Base-by-base conservation (phyloP, 2,113 vertebrate genomes). In the Pogona vitticeps region DNA sequence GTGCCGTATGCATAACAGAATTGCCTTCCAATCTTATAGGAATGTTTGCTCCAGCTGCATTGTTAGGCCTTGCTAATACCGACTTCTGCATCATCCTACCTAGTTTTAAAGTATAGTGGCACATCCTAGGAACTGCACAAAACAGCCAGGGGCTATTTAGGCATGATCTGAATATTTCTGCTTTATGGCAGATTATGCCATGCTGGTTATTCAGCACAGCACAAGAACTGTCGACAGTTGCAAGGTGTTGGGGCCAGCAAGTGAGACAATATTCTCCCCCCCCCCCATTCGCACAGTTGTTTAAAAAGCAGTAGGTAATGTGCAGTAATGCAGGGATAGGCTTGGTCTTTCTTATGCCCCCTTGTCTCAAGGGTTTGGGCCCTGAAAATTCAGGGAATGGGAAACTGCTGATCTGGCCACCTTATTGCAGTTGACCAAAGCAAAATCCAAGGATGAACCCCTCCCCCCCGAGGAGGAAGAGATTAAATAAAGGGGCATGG, bases 131-230 rank as follows among this genome's bases (percentile, higher is more conserved):
- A 76, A 12, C 40, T 63, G 61, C 72, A 82, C 63, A 63, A 65
- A 76, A 59, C 33, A 82, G 59, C n/a, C 46, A n/a, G 21, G 21
- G 76, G 71, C 71, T 10, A 26, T 58, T 68, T 28, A 40, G 71
- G 42, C 80, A 82, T 26, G 56, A 76, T 82, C 71, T 68, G 42
- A 82, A 58, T 52, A 21, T 76, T 68, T 87, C 42, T 82, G 42
- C 59, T 82, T 68, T 20, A 67, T 52, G 71, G 72, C 63, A 58
- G 23, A 58, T 76, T 38, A 59, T 76, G 13, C 58, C 61, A 86
- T 31, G 17, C 59, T 73, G 23, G 59, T n/a, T 42, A n/a, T 63
- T 56, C 63, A 65, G 70, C 17, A 33, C 40, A 36, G 75, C 71
- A 65, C 42, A 87, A 52, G 70, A 65, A 18, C 33, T 65, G 42